Percentiles rank a stretch among this genome's conserved stretches.
These are phyloP conservation scores for Bruchidius siliquastri DNA, from an alignment of 2,888 invertebrate genomes.

Conservation along the genomic window DNA sequence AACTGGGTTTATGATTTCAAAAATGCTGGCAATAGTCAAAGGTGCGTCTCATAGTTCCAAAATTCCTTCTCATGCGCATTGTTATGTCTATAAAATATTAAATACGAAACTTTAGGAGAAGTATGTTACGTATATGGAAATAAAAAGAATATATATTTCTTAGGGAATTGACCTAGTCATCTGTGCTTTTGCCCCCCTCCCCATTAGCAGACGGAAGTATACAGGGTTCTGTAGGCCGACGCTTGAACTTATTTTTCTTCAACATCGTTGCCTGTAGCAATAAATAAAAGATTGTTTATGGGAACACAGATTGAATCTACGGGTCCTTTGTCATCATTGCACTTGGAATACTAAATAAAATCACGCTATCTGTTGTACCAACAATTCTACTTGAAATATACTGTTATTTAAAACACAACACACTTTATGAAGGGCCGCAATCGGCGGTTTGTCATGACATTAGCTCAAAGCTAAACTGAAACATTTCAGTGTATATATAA, in stretches of 20 bases:
- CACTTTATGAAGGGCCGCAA: too few species aligned
- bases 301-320: neutral
- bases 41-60: neutral
- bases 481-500: too few species aligned
- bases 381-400: too few species aligned
- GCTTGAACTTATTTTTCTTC: conserved; percentile 99
- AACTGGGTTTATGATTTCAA: too few species aligned
- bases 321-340: neutral
- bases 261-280: conserved; percentile 94
- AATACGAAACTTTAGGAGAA: neutral
- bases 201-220: conserved; percentile 60
- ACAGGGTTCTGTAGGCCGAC: conserved; percentile 81
- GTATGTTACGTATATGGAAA: neutral
- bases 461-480: too few species aligned
- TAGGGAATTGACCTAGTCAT: conserved; percentile 47
- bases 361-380: neutral
- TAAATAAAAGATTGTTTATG: conserved; percentile 17
- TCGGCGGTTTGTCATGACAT: too few species aligned
- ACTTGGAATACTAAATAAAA: neutral
- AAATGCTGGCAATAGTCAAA: neutral
- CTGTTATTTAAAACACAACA: too few species aligned
- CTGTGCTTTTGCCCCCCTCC: conserved; percentile 59
- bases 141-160: neutral
- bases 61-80: neutral
- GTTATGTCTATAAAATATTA: neutral